Evolutionary conservation across 2,113 vertebrate species (phyloP).

Genomic region (Stigmatopora nigra): DNA sequence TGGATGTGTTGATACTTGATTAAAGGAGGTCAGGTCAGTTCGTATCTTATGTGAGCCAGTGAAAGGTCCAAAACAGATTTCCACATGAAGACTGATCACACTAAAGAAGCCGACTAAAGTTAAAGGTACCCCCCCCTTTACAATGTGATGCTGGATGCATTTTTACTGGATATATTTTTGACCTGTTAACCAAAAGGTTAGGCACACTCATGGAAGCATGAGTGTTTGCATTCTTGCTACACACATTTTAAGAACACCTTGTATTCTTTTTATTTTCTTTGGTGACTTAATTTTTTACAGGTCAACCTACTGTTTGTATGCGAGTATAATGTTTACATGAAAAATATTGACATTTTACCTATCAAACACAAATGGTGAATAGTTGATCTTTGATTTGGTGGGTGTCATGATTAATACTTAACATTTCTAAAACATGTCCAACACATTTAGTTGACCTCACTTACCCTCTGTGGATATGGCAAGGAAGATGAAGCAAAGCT

Average conservation of each 20-base stretch:
- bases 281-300: too few relatives aligned
- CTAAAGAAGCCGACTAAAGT: conserved; percentile 8
- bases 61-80: conserved; percentile 29
- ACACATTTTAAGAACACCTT: too few relatives aligned
- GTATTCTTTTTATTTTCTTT: too few relatives aligned
- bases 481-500: conserved; percentile 58
- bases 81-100: conserved; percentile 23
- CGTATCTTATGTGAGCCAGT: conserved; percentile 11
- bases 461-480: conserved; percentile 47
- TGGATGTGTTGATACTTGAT: conserved; percentile 17
- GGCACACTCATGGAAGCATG: too few relatives aligned
- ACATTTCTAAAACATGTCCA: not conserved
- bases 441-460: conserved; percentile 49
- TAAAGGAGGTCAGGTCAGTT: not conserved
- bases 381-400: not conserved
- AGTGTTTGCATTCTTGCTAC: too few relatives aligned
- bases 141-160: not conserved
- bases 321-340: too few relatives aligned
- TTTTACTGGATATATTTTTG: not conserved
- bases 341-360: too few relatives aligned
- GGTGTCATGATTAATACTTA: not conserved
- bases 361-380: not conserved
- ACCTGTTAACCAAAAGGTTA: too few relatives aligned
- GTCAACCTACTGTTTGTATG: too few relatives aligned
- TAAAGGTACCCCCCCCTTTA: conserved; percentile 12